Percentiles rank a stretch among this genome's conserved stretches.
Conservation (phyloP, 2,797 vertebrate species). For the Typhlichthys eigenmanni region DNA sequence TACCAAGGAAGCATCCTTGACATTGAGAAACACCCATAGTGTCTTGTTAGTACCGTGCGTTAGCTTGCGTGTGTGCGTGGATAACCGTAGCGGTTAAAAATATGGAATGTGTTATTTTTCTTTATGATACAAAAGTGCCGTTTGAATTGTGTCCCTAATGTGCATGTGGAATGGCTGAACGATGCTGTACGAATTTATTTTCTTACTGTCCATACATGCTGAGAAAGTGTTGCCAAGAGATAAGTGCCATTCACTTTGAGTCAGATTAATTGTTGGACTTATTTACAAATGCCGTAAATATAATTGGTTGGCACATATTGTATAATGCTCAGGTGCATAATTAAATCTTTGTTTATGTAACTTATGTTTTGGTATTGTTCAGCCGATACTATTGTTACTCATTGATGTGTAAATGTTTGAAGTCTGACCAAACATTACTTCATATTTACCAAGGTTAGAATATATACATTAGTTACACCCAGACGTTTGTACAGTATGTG, state of each 20-base stretch:
- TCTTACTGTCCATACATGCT: background rate
- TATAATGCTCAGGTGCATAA: constrained; percentile 11
- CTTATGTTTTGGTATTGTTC: constrained; percentile 1
- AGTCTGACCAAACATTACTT: background rate
- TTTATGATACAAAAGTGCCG: constrained; percentile 20
- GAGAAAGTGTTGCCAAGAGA: background rate
- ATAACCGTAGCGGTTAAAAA: constrained; percentile 2
- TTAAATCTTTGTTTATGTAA: constrained; percentile 5
- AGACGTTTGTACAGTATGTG: background rate
- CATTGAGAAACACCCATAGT: background rate
- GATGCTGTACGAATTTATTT: constrained; percentile 22
- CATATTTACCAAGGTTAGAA: background rate
- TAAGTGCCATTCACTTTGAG: background rate
- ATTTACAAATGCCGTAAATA: constrained; percentile 16
- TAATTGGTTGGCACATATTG: constrained; percentile 2
- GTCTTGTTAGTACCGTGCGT: constrained; percentile 20
- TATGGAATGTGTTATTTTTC: constrained; percentile 5
- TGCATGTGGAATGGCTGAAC: constrained; percentile 2
- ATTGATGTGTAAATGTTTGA: no score
- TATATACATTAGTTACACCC: constrained; percentile 8
- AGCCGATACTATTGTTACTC: background rate
- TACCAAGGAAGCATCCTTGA: no score
- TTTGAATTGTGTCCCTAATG: constrained; percentile 22
- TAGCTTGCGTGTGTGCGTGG: background rate
- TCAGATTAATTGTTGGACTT: background rate